phyloP scores from a whole-genome alignment of 2,888 invertebrate species.

The Acanthoscelides obtectus region DNA sequence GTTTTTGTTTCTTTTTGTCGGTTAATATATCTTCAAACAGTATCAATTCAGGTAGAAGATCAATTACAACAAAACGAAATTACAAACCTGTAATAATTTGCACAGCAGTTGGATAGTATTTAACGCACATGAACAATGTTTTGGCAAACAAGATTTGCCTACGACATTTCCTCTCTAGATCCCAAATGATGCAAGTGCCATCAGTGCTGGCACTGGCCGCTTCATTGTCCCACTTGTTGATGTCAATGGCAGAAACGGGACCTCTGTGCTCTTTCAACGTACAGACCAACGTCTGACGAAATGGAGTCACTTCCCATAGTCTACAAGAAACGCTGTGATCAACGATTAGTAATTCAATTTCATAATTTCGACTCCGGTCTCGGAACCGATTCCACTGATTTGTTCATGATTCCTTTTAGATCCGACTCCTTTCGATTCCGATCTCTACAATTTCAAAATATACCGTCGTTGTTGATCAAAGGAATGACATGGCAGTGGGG shows the following conservation, averaged over 20 bases:
- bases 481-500: no score
- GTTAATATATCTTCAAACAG: no score
- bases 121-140: slow-evolving; percentile 74
- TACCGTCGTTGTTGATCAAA: no score
- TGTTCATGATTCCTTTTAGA: no score
- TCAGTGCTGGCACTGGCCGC: slow-evolving; percentile 88
- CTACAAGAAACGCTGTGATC: slow-evolving; percentile 34
- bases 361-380: no score
- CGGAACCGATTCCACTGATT: no score
- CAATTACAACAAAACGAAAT: not conserved
- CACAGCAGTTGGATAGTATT: slow-evolving; percentile 64
- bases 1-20: no score
- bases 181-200: slow-evolving; percentile 93
- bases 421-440: no score
- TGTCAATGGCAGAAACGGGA: slow-evolving; percentile 75
- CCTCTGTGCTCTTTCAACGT: slow-evolving; percentile 90
- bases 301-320: slow-evolving; percentile 70
- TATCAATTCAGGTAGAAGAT: no score
- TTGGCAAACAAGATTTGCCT: slow-evolving; percentile 84
- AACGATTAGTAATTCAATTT: not conserved
- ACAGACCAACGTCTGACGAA: slow-evolving; percentile 62
- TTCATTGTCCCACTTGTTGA: slow-evolving; percentile 71
- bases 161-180: slow-evolving; percentile 65
- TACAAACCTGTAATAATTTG: slow-evolving; percentile 52
- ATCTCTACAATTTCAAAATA: no score